Evolutionary conservation across 2,888 invertebrate species (phyloP), one percentile per base, ranked within the genome.

Genomic region (Octonoba sinensis): DNA sequence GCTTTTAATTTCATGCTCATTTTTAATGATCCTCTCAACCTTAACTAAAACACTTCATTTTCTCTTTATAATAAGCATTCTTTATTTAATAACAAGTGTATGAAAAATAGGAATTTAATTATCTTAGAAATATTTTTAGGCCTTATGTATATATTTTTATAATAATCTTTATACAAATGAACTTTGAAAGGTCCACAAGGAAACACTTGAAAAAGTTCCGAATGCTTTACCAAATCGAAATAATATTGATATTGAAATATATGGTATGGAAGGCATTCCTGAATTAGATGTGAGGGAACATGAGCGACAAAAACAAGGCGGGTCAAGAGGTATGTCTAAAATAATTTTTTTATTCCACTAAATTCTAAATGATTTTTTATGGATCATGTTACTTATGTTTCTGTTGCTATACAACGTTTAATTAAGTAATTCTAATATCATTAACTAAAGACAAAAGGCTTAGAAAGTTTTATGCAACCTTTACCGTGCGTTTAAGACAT

Each of bases 251-350:
- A 96, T 99, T 89, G 99, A 99, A 92, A 99, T 99, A 88, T 99
- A 99, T 91, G 99, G 99, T 86, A 99, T 99, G 99, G 99, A 99
- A 92, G 99, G 99, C 86, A 99, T 99, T 87, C 99, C 99, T 46
- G 93, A 95, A 74, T 95, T 95, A 87, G 98, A 99, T 91, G 89
- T 97, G 84, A 94, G 94, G 88, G 96, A 96, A 88, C 98, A 98
- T 90, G 97, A 98, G 90, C 92, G 93, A 87, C 94, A 95, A 88
- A 94, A 95, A 66, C 85, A 85, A 56, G 77, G 75, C n/a, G 86
- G 86, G 20, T 22, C 76, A 20, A 82, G 73, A 65, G 44, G 79
- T 73, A 22, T 66, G 70, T 82, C 72, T 67, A 0, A 60, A 54
- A 27, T 3, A 2, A 27, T 27, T 27, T 27, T 6, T 11, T 36